These are phyloP conservation scores for Polypterus bichir DNA, from an alignment of 2,113 vertebrate genomes.

Conservation along the genomic window DNA sequence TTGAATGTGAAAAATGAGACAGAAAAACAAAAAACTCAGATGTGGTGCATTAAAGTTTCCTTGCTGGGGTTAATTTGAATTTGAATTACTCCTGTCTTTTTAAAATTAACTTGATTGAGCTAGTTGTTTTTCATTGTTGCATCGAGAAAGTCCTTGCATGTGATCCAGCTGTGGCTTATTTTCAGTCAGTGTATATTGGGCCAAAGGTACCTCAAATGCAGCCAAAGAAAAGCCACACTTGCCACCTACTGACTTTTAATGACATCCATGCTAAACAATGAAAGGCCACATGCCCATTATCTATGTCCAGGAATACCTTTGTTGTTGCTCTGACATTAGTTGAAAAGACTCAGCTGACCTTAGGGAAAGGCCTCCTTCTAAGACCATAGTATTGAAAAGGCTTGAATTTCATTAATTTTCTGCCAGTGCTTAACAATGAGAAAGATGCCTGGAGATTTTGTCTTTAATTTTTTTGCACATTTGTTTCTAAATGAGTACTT, in stretches of 20 bases:
- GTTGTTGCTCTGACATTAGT: too few relatives aligned
- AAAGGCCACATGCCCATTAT: background rate
- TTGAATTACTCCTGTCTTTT: conserved; percentile 18
- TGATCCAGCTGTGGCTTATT: conserved; percentile 43
- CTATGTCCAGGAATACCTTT: too few relatives aligned
- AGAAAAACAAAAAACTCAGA: too few relatives aligned
- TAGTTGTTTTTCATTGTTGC: conserved; percentile 25
- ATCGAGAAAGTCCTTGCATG: conserved; percentile 46
- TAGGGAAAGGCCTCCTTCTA: background rate
- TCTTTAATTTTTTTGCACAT: too few relatives aligned
- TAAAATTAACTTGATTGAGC: conserved; percentile 13
- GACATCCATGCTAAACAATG: conserved; percentile 34
- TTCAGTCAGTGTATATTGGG: conserved; percentile 34
- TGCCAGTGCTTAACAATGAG: too few relatives aligned
- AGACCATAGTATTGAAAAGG: too few relatives aligned
- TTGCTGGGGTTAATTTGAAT: conserved; percentile 12
- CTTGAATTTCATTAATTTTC: too few relatives aligned
- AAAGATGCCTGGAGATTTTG: too few relatives aligned
- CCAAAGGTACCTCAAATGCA: background rate
- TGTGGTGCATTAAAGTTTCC: background rate
- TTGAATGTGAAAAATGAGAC: too few relatives aligned
- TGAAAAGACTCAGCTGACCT: background rate
- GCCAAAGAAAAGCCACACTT: conserved; percentile 31
- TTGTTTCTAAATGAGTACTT: too few relatives aligned
- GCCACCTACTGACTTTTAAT: conserved; percentile 41